These are phyloP conservation scores for Frieseomelitta varia DNA, from an alignment of 1,140 invertebrate species.

Conservation along the genomic window DNA sequence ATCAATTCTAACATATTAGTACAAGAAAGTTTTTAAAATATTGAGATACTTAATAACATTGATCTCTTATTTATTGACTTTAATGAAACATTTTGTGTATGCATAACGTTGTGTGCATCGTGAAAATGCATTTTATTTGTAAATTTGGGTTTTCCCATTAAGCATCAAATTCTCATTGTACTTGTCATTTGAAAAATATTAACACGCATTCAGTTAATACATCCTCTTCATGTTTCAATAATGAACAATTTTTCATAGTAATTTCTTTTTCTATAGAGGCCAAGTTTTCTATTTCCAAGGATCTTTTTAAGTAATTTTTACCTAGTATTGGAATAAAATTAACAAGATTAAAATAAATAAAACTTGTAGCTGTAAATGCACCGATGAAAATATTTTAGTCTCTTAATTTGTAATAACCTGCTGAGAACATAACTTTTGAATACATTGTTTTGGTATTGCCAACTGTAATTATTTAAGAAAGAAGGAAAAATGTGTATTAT, in stretches of 20 bases:
- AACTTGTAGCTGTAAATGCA: background rate
- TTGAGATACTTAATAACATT: background rate
- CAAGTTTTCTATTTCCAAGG: background rate
- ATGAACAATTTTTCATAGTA: background rate
- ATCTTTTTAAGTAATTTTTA: background rate
- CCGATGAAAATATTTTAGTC: too few relatives aligned
- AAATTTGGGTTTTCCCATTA: background rate
- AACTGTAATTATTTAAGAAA: background rate
- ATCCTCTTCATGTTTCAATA: background rate
- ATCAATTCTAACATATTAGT: background rate
- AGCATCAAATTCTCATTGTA: background rate
- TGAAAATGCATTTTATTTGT: background rate
- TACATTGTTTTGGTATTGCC: background rate
- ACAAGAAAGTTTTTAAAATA: background rate
- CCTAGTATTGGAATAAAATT: background rate
- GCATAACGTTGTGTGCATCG: background rate
- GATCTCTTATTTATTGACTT: background rate
- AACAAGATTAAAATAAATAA: background rate
- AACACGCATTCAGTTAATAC: background rate
- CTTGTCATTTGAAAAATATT: background rate
- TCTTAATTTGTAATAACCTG: background rate
- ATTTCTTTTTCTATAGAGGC: background rate
- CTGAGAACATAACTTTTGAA: background rate
- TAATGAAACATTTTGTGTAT: conserved; percentile 12
- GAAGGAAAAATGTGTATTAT: background rate